Evolutionary conservation across 2,113 vertebrate genomes (phyloP).

Genomic region (Phoenicopterus ruber): DNA sequence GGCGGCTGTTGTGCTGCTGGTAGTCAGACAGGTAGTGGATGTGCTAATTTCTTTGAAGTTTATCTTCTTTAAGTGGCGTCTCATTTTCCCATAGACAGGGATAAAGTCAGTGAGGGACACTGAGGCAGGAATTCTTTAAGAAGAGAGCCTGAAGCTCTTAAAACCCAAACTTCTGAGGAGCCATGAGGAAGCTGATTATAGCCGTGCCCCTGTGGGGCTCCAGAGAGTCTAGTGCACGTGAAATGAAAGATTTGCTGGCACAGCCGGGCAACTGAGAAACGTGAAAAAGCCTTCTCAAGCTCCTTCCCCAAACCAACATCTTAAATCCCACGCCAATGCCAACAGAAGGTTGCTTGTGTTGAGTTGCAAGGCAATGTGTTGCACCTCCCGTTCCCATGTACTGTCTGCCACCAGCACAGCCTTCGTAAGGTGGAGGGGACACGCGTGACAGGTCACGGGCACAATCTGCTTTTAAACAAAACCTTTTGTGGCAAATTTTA

Average conservation of each 20-base stretch:
- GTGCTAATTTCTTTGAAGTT: not conserved
- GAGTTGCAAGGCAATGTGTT: not conserved
- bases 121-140: not conserved
- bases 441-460: accelerated
- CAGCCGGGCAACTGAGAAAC: not conserved
- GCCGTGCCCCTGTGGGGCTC: accelerated
- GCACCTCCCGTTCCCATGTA: not conserved
- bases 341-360: not conserved
- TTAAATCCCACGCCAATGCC: not conserved
- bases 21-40: not conserved
- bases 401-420: not conserved
- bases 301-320: not conserved
- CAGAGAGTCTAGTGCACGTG: not conserved
- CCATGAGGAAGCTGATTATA: not conserved
- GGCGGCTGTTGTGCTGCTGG: not conserved
- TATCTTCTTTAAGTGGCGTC: not conserved
- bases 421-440: not conserved
- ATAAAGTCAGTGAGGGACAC: not conserved
- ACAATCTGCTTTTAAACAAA: not conserved
- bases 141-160: not conserved
- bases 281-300: accelerated
- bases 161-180: not conserved
- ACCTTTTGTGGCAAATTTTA: not conserved
- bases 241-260: not conserved
- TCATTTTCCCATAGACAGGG: not conserved